These are phyloP conservation scores for Semnopithecus entellus DNA, from an alignment of 2,113 vertebrate genomes.

Conservation along the genomic window DNA sequence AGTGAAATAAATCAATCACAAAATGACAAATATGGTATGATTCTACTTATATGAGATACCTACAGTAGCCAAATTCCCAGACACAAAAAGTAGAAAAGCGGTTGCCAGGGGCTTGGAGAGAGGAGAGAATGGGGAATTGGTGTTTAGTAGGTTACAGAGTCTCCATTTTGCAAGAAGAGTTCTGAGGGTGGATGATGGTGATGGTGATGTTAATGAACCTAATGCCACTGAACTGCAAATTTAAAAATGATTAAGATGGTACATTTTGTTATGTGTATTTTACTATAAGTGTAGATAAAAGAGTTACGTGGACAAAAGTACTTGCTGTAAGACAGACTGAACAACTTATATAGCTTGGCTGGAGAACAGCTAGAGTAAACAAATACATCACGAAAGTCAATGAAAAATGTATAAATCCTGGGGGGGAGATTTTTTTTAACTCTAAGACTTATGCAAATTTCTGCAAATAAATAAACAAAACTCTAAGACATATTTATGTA, in stretches of 20 bases:
- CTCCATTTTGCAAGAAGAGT: neutral
- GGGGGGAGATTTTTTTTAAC: neutral
- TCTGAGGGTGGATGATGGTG: neutral
- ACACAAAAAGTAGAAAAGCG: neutral
- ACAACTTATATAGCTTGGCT: neutral
- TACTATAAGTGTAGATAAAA: neutral
- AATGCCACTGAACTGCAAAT: neutral
- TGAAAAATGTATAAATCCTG: neutral
- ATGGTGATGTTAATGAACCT: neutral
- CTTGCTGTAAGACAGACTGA: neutral
- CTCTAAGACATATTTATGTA: neutral
- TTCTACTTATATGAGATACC: neutral
- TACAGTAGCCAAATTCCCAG: neutral
- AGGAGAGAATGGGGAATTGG: neutral
- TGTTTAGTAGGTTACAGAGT: neutral
- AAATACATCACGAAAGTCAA: neutral
- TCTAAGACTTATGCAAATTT: too few relatives aligned
- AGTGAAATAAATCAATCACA: neutral
- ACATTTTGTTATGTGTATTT: neutral
- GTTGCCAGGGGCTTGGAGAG: neutral
- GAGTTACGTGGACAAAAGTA: neutral
- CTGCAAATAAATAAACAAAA: neutral
- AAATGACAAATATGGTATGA: neutral
- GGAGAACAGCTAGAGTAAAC: neutral
- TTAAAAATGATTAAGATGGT: neutral